A percentile compares a stretch with the other conserved stretches of the same genome.
These are phyloP conservation scores for Spilarctia lutea DNA, from an alignment of 2,888 invertebrate genomes.

Conservation along the genomic window DNA sequence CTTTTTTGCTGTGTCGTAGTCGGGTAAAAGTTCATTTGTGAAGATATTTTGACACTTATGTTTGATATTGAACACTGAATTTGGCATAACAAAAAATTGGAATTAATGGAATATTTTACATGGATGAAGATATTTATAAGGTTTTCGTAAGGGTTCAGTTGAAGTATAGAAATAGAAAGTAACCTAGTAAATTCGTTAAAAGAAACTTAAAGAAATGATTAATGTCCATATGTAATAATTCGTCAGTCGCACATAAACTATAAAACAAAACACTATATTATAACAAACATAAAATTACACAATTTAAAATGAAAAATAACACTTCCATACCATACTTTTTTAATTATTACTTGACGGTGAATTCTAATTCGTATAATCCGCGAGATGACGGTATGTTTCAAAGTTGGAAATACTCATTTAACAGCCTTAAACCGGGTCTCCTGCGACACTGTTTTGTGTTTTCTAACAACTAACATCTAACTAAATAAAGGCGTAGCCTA, in stretches of 20 bases:
- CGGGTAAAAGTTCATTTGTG: not conserved
- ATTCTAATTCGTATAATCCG: not conserved
- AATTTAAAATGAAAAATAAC: not conserved
- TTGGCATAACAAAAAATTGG: not conserved
- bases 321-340: not conserved
- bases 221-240: conserved; percentile 34
- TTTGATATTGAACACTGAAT: not conserved
- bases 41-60: not conserved
- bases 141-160: not conserved
- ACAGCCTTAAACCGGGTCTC: too few relatives aligned
- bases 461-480: too few relatives aligned
- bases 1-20: too few relatives aligned
- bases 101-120: not conserved
- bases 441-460: too few relatives aligned
- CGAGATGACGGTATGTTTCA: too few relatives aligned
- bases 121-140: not conserved
- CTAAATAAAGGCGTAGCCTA: too few relatives aligned
- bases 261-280: conserved; percentile 35
- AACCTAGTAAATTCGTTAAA: conserved; percentile 21
- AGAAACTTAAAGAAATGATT: conserved; percentile 31
- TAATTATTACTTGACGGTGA: not conserved
- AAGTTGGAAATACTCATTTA: too few relatives aligned
- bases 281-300: conserved; percentile 20
- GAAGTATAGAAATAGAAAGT: not conserved
- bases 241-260: conserved; percentile 29